These are phyloP conservation scores for Drosophila helvetica DNA, from an alignment of 2,888 invertebrate species.

Conservation along the genomic window DNA sequence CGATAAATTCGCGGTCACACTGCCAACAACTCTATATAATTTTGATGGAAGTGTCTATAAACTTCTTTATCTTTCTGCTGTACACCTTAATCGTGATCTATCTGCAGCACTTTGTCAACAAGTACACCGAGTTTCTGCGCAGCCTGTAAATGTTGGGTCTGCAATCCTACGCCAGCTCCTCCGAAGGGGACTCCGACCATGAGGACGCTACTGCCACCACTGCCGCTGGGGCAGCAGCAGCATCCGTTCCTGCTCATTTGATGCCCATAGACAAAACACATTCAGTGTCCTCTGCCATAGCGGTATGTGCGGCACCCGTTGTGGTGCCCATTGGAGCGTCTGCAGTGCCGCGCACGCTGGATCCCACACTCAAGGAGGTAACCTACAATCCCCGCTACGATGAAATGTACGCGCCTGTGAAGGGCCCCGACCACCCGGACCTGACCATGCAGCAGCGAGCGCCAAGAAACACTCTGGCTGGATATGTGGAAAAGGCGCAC, in stretches of 20 bases:
- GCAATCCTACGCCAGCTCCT: conserved; percentile 90
- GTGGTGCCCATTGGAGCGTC: conserved; percentile 92
- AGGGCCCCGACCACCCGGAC: conserved; percentile 97
- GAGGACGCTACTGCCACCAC: conserved; percentile 50
- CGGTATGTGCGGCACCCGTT: conserved; percentile 92
- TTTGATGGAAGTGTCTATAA: conserved; percentile 71
- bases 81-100: conserved; percentile 64
- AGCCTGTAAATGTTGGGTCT: conserved; percentile 87
- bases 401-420: conserved; percentile 95
- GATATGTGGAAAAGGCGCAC: conserved; percentile 97
- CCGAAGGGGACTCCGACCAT: conserved; percentile 86
- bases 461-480: conserved; percentile 95
- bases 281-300: conserved; percentile 87
- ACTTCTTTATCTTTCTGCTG: conserved; percentile 66
- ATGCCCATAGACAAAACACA: conserved; percentile 85
- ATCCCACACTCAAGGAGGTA: conserved; percentile 92
- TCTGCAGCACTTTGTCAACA: conserved; percentile 71
- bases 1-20: too few species aligned
- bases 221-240: conserved; percentile 84
- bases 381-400: conserved; percentile 96
- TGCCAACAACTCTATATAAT: too few species aligned
- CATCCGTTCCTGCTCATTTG: conserved; percentile 84
- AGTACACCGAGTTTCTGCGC: conserved; percentile 63
- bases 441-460: conserved; percentile 95
- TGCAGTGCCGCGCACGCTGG: conserved; percentile 89